Conservation (phyloP, 2,113 vertebrate species). For the Catharus minimus region DNA sequence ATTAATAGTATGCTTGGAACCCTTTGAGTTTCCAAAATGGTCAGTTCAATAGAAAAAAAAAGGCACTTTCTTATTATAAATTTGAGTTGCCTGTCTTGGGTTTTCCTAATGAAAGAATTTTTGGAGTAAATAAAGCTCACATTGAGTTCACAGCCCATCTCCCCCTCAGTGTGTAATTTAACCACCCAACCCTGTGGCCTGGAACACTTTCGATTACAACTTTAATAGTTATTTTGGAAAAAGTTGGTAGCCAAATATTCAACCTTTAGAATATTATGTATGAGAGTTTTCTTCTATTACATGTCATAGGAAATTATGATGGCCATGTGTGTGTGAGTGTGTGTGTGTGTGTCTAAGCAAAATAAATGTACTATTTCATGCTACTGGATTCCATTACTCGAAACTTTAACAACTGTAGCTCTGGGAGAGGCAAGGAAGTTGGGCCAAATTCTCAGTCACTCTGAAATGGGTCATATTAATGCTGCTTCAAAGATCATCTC, state of each 20-base stretch:
- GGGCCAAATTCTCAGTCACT: conserved; percentile 35
- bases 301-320: conserved; percentile 64
- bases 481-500: conserved; percentile 45
- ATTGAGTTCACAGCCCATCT: conserved; percentile 32
- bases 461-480: conserved; percentile 27
- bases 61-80: conserved; percentile 46
- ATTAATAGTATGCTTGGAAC: conserved; percentile 69
- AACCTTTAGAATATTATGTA: conserved; percentile 66
- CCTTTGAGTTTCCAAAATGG: conserved; percentile 50
- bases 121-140: conserved; percentile 45
- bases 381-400: conserved; percentile 42
- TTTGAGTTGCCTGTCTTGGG: conserved; percentile 56
- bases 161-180: conserved; percentile 53
- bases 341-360: not conserved
- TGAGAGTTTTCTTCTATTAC: conserved; percentile 52
- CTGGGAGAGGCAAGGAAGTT: conserved; percentile 3
- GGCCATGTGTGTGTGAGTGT: not conserved
- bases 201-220: conserved; percentile 59
- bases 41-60: conserved; percentile 51
- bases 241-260: conserved; percentile 53
- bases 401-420: conserved; percentile 23
- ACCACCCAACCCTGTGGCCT: conserved; percentile 45
- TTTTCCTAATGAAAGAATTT: conserved; percentile 57
- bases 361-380: conserved; percentile 44
- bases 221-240: conserved; percentile 66